Percentiles rank a stretch among this genome's conserved stretches.
These are phyloP conservation scores for Alloplasta piceator DNA, from an alignment of 2,888 invertebrate species.

Conservation along the genomic window DNA sequence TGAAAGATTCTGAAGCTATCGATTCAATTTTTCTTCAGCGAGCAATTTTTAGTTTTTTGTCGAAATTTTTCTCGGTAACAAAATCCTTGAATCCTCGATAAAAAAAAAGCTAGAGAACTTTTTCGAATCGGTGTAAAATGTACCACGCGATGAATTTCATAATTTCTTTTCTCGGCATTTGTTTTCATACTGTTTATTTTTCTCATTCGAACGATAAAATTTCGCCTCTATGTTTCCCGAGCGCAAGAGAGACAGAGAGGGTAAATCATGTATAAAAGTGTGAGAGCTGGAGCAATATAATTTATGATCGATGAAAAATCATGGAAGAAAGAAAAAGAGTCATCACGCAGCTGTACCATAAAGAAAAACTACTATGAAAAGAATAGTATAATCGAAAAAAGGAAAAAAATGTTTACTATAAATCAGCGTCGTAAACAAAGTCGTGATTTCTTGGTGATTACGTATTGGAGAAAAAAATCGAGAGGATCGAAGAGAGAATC, in stretches of 20 bases:
- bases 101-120: no score
- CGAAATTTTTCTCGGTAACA: no score
- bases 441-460: constrained; percentile 49
- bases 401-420: constrained; percentile 34
- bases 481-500: no score
- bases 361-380: constrained; percentile 23
- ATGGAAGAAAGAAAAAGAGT: constrained; percentile 7
- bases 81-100: no score
- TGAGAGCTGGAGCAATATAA: constrained; percentile 25
- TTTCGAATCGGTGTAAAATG: not conserved
- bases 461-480: constrained; percentile 21
- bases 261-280: constrained; percentile 25
- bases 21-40: no score
- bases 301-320: constrained; percentile 59
- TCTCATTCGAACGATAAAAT: constrained; percentile 11
- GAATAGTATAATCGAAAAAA: not conserved
- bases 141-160: constrained; percentile 28
- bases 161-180: constrained; percentile 21
- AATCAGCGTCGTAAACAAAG: constrained; percentile 38
- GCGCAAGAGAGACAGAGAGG: constrained; percentile 6
- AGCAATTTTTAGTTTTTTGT: no score
- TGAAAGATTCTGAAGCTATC: no score
- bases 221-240: no score
- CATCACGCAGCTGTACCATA: constrained; percentile 63
- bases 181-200: not conserved